These are phyloP conservation scores for Archocentrus centrarchus DNA, from an alignment of 2,113 vertebrate genomes.

Conservation along the genomic window DNA sequence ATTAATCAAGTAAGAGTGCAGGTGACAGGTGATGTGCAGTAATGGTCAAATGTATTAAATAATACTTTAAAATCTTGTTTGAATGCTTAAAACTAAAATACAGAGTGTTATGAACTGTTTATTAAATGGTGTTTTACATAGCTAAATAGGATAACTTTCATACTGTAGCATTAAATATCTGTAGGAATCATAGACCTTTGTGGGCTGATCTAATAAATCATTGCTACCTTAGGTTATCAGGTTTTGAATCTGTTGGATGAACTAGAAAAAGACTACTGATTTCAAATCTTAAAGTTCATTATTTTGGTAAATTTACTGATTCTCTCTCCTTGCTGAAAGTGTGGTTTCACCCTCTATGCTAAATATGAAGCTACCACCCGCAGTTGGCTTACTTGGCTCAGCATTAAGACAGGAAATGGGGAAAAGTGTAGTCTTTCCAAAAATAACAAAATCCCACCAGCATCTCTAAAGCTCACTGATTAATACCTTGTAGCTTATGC, in stretches of 20 bases:
- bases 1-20: not conserved
- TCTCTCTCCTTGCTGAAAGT: not conserved
- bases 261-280: not conserved
- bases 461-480: not conserved
- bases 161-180: not conserved
- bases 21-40: not conserved
- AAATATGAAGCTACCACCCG: not conserved
- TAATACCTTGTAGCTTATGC: conserved; percentile 11
- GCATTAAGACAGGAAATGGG: not conserved
- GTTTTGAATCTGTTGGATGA: not conserved
- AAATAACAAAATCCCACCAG: not conserved
- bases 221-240: not conserved
- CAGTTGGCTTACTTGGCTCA: not conserved
- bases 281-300: not conserved
- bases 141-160: not conserved
- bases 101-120: not conserved
- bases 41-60: not conserved
- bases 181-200: not conserved
- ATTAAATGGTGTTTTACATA: not conserved
- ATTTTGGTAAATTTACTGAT: not conserved
- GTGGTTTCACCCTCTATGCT: not conserved
- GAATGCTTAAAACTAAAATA: not conserved
- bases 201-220: not conserved
- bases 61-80: not conserved
- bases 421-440: not conserved